Evolutionary conservation across 2,113 vertebrate species (phyloP), one percentile per base, ranked within the genome.

Genomic region (Hypocryptadius cinnamomeus): DNA sequence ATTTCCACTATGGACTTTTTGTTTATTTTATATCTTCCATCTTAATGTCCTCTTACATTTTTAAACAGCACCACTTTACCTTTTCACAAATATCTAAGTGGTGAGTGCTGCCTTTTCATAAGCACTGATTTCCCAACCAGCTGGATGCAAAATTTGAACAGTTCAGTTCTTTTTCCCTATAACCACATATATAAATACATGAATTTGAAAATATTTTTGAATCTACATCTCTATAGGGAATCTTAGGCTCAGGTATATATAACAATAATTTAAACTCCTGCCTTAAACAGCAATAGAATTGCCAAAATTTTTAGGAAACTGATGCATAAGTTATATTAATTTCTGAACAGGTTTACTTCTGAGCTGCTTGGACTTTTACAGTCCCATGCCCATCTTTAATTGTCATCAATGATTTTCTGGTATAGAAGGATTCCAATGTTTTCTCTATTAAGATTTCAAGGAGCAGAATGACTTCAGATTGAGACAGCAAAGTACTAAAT

Each of bases 1-100:
- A 51, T 96, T 97, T 96, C 94, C 85, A 92, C 93, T 92, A 74
- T 69, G 70, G 82, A 88, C 66, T 92, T 96, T 85, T 79, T 78
- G 60, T 73, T 84, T 89, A 60, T 94, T 79, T 95, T 18, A 82
- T 79, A 59, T 66, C 74, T 96, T 95, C 73, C 69, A 82, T 74
- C 59, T 61, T 95, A 89, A 88, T 56, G 71, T 89, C 69, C 66
- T 60, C 50, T 94, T 87, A 88, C 63, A n/a, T 92, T 85, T 94
- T 65, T 70, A 89, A 95, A 95, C 45, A 89, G 59, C 23, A 39
- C 5, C 73, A 50, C 45, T 91, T 94, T 42, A 48, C 33, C 56
- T 92, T 95, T 86, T 35, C 66, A 70, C 42, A 80, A 83, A 45
- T 54, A 60, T 9, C 11, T 51, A 50, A 86, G 69, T n/a, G 2